Base-by-base conservation (phyloP, 2,113 vertebrate species). In the Thryonomys swinderianus region DNA sequence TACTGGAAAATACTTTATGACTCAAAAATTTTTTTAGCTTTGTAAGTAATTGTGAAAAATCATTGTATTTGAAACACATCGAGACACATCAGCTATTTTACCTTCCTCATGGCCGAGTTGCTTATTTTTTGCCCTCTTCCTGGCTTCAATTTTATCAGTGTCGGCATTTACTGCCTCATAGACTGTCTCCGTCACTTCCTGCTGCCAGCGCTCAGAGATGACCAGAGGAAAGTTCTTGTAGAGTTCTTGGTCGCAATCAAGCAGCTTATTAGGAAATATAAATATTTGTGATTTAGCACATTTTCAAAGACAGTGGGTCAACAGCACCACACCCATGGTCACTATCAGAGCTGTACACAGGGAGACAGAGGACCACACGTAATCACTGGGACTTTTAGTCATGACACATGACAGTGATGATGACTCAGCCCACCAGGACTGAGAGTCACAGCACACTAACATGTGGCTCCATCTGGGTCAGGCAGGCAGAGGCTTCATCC, bases 161-260 rank as follows among this genome's bases (percentile, higher is more conserved):
- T 99, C 99, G 1, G 98, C 98, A 89, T 99, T 99, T 91, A 99
- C 99, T 0, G 99, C 99, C 59, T 99, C 99, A 84, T 99, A 99
- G 57, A 99, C 99, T 0, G 99, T 99, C 98, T 99, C 99, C 0
- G 99, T 99, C 95, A 99, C 99, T 94, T 99, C 99, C 98, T 99
- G 99, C 98, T 99, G 99, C 99, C 99, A 99, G 96, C 99, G 99
- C 97, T 99, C 99, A 0, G 99, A 99, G 97, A 99, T 99, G 78
- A 99, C 99, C 98, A 99, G 96, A 1, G 99, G 99, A 97, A 99
- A 99, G 98, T 99, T 99, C 98, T 99, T 99, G 97, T 99, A 99
- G 51, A 99, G 99, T 78, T 99, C 99, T 98, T 99, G 99, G 98
- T 99, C 99, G 61, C 99, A 99, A 96, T 99, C 99, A 94, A 99